Evolutionary conservation across 2,113 vertebrate species (phyloP).

Genomic region (Pangasianodon hypophthalmus): DNA sequence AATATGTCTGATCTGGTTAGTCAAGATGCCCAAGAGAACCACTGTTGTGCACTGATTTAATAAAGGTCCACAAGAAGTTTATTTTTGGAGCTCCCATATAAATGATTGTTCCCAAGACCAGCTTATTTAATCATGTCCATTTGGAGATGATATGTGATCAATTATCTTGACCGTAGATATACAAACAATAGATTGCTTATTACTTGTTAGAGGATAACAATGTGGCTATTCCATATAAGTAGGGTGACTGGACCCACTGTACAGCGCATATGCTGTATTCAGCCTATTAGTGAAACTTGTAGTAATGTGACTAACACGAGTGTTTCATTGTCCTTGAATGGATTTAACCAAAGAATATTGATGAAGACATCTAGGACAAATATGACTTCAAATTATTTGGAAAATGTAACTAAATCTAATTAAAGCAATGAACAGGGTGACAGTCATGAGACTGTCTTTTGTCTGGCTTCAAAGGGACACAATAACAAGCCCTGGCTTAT

Average conservation of each 20-base stretch:
- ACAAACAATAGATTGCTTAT: background rate
- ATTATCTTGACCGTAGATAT: background rate
- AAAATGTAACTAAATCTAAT: background rate
- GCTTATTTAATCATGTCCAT: slow-evolving; percentile 17
- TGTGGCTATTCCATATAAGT: background rate
- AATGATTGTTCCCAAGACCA: background rate
- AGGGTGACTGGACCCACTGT: background rate
- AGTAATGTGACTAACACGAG: background rate
- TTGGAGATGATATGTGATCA: background rate
- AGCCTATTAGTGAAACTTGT: background rate
- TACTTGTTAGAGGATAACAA: background rate
- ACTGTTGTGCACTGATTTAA: background rate
- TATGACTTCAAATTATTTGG: background rate
- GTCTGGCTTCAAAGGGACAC: background rate
- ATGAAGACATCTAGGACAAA: background rate
- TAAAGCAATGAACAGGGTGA: background rate
- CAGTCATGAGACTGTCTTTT: background rate
- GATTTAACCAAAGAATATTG: background rate
- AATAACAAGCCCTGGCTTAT: background rate
- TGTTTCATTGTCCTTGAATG: background rate
- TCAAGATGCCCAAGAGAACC: slow-evolving; percentile 4
- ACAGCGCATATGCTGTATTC: background rate
- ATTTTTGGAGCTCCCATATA: background rate
- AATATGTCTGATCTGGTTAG: slow-evolving; percentile 14
- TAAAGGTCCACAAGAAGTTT: slow-evolving; percentile 3